Base-by-base conservation (phyloP, 2,113 vertebrate genomes). In the Vimba vimba region DNA sequence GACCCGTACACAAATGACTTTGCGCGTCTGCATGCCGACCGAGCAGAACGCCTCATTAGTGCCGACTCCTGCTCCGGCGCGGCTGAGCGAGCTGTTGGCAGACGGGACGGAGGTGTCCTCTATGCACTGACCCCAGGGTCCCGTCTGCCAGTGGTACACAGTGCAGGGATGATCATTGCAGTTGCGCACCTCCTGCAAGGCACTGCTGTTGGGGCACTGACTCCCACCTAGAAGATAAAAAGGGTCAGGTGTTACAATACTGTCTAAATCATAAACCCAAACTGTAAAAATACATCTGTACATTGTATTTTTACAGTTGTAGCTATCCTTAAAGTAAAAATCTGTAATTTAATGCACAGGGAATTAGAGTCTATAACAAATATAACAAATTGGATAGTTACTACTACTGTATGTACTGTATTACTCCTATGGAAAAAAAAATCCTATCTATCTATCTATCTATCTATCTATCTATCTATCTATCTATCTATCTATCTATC, bases 91-190 rank as follows among this genome's bases (percentile, higher is more conserved):
- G 17, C 95, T 92, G 91, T 99, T 99, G 93, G 96, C 94, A 64
- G 95, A 90, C 0, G 96, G 96, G 47, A 97, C 95, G 23, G 97
- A 97, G 0, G 95, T 94, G 91, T 99, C 98, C 89, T 99, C 98
- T 4, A 97, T 97, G 94, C 98, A 99, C 88, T 95, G 97, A 13
- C 97, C 98, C 98, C 97, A 99, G 0, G 94, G 87, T 17, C 97
- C 96, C 0, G 97, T 98, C 91, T 99, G 98, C 98, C 98, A 99
- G 86, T 99, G 97, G 92, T 99, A 99, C 66, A 99, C 97, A 0
- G 98, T 99, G 89, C 98, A 99, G 0, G 98, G 96, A 90, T 99
- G 97, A 21, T 98, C 96, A 0, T 99, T 99, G 91, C 98, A 99
- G 95, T 92, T 96, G 80, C 97, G 96, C 0, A 92, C 93, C 90